These are phyloP conservation scores for Lasioglossum calceatum DNA, from an alignment of 2,888 invertebrate genomes.

Conservation along the genomic window DNA sequence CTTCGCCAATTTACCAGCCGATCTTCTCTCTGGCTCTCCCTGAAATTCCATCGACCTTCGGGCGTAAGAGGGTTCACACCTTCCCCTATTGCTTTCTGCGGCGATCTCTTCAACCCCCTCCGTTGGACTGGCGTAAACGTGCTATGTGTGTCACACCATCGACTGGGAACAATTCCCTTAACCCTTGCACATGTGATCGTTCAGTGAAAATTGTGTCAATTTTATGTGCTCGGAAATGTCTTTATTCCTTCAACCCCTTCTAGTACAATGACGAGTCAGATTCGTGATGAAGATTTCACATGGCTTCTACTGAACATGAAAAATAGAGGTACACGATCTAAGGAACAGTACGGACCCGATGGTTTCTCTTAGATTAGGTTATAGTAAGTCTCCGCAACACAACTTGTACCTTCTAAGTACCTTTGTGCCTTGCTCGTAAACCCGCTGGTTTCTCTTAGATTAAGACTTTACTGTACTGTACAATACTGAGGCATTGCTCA, in stretches of 20 bases:
- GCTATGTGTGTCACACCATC: neutral
- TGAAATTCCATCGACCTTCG: constrained; percentile 69
- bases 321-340: too few species aligned
- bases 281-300: too few species aligned
- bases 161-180: neutral
- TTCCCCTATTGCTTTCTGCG: neutral
- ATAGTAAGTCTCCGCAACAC: too few species aligned
- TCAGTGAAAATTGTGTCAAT: neutral
- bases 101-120: neutral
- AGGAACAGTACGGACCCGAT: too few species aligned
- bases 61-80: constrained; percentile 51
- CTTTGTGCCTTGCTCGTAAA: too few species aligned
- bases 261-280: too few species aligned
- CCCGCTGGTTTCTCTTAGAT: too few species aligned
- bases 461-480: too few species aligned
- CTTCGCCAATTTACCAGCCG: constrained; percentile 68
- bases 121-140: neutral
- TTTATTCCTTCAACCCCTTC: neutral
- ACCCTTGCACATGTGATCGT: neutral
- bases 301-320: too few species aligned
- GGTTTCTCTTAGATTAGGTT: too few species aligned
- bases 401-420: too few species aligned
- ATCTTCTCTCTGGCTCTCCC: constrained; percentile 61
- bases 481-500: too few species aligned
- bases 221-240: neutral